These are phyloP conservation scores for Geopemphigus sp. DNA, from an alignment of 1,140 invertebrate genomes.

Conservation along the genomic window DNA sequence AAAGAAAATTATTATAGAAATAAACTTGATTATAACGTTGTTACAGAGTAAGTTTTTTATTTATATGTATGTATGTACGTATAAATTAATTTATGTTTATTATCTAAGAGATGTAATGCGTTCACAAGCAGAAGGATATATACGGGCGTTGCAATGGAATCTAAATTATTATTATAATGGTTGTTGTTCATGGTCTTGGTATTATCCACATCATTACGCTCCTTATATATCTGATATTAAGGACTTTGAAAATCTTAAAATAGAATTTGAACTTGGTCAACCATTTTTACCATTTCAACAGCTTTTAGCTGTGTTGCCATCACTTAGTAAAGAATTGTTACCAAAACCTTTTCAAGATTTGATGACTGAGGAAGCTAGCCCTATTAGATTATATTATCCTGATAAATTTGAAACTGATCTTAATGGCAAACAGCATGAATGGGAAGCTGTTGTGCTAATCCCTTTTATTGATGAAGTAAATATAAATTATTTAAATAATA, in stretches of 20 bases:
- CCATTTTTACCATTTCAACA: slow-evolving; percentile 96
- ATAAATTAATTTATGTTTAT: slow-evolving; percentile 34
- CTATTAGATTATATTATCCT: slow-evolving; percentile 89
- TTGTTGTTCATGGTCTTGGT: slow-evolving; percentile 96
- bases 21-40: slow-evolving; percentile 77
- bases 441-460: slow-evolving; percentile 96
- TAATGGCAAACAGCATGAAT: slow-evolving; percentile 93
- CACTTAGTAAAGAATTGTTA: slow-evolving; percentile 72
- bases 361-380: slow-evolving; percentile 77
- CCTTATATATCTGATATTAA: slow-evolving; percentile 93
- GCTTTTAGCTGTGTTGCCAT: slow-evolving; percentile 85
- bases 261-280: slow-evolving; percentile 77
- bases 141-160: slow-evolving; percentile 94
- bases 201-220: slow-evolving; percentile 93
- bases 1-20: slow-evolving; percentile 90
- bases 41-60: slow-evolving; percentile 54
- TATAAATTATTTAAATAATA: slow-evolving; percentile 50
- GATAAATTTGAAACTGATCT: slow-evolving; percentile 82
- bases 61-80: background rate
- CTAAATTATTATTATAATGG: slow-evolving; percentile 95
- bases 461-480: slow-evolving; percentile 91
- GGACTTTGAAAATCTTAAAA: slow-evolving; percentile 70
- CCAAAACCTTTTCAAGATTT: slow-evolving; percentile 78
- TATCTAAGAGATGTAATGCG: slow-evolving; percentile 68
- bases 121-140: slow-evolving; percentile 83